Evolutionary conservation across 2,113 vertebrate species (phyloP).

Genomic region (Crotophaga sulcirostris): DNA sequence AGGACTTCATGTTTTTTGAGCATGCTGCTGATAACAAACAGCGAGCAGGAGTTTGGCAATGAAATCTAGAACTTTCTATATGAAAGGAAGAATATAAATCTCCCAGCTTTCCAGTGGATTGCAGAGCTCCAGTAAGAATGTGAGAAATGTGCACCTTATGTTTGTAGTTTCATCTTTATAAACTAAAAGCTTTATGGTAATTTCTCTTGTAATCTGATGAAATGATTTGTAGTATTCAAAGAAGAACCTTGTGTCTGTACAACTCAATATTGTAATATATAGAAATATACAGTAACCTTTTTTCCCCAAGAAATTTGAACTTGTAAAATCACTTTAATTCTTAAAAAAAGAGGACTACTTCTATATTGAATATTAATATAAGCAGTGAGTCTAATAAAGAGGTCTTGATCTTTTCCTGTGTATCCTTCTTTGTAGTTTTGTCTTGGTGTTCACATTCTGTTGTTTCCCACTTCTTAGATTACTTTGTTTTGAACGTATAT

Average conservation of each 20-base stretch:
- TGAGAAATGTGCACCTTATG: background rate
- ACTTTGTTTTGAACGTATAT: too few relatives aligned
- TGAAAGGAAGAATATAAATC: background rate
- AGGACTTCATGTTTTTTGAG: constrained; percentile 96
- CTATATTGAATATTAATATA: background rate
- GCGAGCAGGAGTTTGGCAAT: background rate
- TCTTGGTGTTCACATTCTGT: background rate
- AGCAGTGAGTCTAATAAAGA: background rate
- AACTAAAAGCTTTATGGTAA: background rate
- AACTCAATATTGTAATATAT: background rate
- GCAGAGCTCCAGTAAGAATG: background rate
- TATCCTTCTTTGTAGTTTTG: background rate
- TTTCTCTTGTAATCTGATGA: background rate
- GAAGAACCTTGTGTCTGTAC: background rate
- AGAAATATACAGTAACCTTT: background rate
- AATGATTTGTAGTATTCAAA: background rate
- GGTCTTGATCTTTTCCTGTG: background rate
- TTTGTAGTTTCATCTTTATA: background rate
- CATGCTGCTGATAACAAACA: background rate
- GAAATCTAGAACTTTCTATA: background rate
- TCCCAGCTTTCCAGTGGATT: background rate
- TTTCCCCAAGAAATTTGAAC: background rate
- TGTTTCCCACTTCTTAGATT: background rate
- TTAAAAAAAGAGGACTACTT: background rate
- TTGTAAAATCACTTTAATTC: background rate